Evolutionary conservation across 1,140 invertebrate genomes (phyloP).

Genomic region (Drepana arcuata): DNA sequence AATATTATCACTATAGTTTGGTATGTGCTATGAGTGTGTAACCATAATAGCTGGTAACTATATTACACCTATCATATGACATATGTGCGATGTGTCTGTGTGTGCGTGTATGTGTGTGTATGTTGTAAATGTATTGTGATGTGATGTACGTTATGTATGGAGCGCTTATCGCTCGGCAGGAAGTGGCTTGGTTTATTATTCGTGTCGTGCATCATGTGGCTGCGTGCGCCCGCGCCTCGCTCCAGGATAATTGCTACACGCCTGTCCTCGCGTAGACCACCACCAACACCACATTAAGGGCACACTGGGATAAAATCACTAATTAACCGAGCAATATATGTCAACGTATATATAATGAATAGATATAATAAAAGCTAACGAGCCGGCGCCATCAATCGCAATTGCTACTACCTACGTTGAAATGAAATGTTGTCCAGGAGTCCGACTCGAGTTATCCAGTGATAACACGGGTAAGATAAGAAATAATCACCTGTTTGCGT

Average conservation of each 20-base stretch:
- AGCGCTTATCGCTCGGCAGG: slow-evolving; percentile 63
- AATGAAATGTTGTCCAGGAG: slow-evolving; percentile 17
- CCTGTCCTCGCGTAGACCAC: slow-evolving; percentile 1
- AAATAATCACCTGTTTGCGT: slow-evolving; percentile 9
- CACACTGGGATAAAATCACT: slow-evolving; percentile 39
- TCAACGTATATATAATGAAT: slow-evolving; percentile 16
- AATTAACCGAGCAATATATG: slow-evolving; percentile 38
- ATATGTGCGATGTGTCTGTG: slow-evolving; percentile 9
- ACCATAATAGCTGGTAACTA: no score
- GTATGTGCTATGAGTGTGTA: no score
- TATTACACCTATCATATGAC: slow-evolving; percentile 13
- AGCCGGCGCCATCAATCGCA: slow-evolving; percentile 13
- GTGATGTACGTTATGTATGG: slow-evolving; percentile 47
- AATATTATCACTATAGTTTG: no score
- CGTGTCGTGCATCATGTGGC: slow-evolving; percentile 60
- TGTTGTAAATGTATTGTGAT: no score
- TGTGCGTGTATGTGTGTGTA: slow-evolving; percentile 12
- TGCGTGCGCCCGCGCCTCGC: slow-evolving; percentile 48
- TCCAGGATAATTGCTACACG: slow-evolving; percentile 45
- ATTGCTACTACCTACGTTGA: slow-evolving; percentile 4
- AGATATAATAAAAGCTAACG: slow-evolving; percentile 8
- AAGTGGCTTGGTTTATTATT: slow-evolving; percentile 69
- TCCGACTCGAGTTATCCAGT: slow-evolving; percentile 4
- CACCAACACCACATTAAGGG: slow-evolving; percentile 37
- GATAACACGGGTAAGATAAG: slow-evolving; percentile 14